These are phyloP conservation scores for Ectobius pallidus DNA, from an alignment of 2,888 invertebrate species.

Conservation along the genomic window DNA sequence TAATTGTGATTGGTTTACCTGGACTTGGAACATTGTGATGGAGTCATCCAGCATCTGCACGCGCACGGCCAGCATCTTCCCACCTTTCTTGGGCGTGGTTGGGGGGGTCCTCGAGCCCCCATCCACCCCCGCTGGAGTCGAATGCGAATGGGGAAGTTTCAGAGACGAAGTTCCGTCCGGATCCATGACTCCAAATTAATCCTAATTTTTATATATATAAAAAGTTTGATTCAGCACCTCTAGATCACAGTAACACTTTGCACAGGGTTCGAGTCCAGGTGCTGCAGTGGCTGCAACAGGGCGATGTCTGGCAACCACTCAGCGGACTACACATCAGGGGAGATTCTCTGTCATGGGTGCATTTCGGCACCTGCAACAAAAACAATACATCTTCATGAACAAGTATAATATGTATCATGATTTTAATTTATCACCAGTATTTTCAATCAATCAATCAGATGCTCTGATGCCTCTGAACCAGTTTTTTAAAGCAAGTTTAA, in stretches of 20 bases:
- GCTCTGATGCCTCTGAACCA: no score
- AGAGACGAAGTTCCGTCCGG: conserved; percentile 29
- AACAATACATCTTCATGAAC: not conserved
- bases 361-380: conserved; percentile 25
- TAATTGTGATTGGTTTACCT: no score
- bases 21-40: conserved; percentile 89
- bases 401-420: no score
- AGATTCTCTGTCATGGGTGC: conserved; percentile 17
- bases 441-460: no score
- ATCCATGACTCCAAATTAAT: not conserved
- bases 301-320: not conserved
- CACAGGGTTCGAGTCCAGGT: conserved; percentile 14
- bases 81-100: conserved; percentile 80
- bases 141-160: conserved; percentile 69
- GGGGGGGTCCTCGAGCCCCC: conserved; percentile 74
- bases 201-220: conserved; percentile 16
- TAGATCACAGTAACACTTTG: conserved; percentile 21
- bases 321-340: conserved; percentile 10
- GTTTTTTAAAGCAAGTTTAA: no score
- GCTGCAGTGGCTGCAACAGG: conserved; percentile 17
- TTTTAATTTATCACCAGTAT: no score
- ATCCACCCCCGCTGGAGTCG: conserved; percentile 85
- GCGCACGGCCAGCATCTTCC: conserved; percentile 87
- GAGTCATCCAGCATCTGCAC: conserved; percentile 91
- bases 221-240: conserved; percentile 3